These are phyloP conservation scores for Zaprionus tsacasi DNA, from an alignment of 1,140 invertebrate genomes.

Conservation along the genomic window DNA sequence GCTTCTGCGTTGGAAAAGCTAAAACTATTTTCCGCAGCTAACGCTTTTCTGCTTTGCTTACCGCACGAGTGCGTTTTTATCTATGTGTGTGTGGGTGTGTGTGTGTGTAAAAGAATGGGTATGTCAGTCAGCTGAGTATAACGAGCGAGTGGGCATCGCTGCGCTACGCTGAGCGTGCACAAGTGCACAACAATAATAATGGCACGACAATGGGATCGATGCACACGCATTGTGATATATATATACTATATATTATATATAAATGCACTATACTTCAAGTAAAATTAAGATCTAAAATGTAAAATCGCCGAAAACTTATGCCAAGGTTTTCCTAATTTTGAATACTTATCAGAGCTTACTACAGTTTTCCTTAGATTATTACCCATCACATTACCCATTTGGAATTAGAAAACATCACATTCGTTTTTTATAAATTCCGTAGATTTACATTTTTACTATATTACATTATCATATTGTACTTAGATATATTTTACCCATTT, in stretches of 20 bases:
- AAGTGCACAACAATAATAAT: slow-evolving; percentile 59
- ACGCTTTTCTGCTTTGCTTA: slow-evolving; percentile 41
- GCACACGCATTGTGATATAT: slow-evolving; percentile 37
- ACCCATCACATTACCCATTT: background rate
- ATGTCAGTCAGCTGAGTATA: slow-evolving; percentile 24
- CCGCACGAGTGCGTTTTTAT: slow-evolving; percentile 57
- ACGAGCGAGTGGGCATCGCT: slow-evolving; percentile 24
- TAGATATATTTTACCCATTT: too few relatives aligned
- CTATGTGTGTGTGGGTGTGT: slow-evolving; percentile 28
- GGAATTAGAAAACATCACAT: background rate
- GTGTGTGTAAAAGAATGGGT: slow-evolving; percentile 3
- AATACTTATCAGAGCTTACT: too few relatives aligned
- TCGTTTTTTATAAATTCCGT: too few relatives aligned
- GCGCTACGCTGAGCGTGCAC: slow-evolving; percentile 59
- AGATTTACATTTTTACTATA: too few relatives aligned
- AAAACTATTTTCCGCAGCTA: slow-evolving; percentile 43
- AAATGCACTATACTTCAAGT: too few relatives aligned
- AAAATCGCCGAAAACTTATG: too few relatives aligned
- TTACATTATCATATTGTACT: too few relatives aligned
- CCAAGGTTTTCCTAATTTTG: background rate
- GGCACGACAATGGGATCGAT: slow-evolving; percentile 52
- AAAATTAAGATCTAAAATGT: too few relatives aligned
- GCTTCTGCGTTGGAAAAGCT: slow-evolving; percentile 13
- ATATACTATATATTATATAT: too few relatives aligned
- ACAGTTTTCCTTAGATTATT: too few relatives aligned